Evolutionary conservation across 2,797 vertebrate species (phyloP), one percentile per base, ranked within the genome.

Genomic region (Crocidura indochinensis): DNA sequence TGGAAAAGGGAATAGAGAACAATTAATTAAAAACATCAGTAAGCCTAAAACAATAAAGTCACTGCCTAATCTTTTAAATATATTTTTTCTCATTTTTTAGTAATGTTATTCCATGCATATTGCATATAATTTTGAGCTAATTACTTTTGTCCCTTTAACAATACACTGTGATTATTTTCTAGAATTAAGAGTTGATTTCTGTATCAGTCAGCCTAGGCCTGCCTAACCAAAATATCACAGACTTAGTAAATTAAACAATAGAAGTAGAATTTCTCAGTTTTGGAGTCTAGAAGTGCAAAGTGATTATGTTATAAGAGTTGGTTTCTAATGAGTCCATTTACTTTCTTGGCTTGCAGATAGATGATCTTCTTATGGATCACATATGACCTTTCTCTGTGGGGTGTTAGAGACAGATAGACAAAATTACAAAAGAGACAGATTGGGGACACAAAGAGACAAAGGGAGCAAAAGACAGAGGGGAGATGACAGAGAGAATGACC

Each of bases 11-110:
- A 71, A 87, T 67, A 47, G 24, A 87, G 49, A 15, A 62, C 49
- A 62, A 87, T 44, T 53, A 12, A 53, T 53, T 53, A 67, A 87
- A 87, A 76, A 62, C 17, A 69, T 6, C 8, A 92, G 14, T 56
- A 53, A 67, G 78, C 71, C 24, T 26, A 85, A 44, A 3, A 15
- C 15, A 64, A 72, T 12, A 77, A 22, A 90, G 60, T 2, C 8
- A 31, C 8, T 78, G 0, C 81, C 91, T 62, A 89, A 67, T 4
- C 29, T 73, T 91, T 82, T 80, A 3, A 69, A 69, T 71, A 81
- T 74, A 71, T 78, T 67, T 2, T 87, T 3, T 69, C 8, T 69
- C 6, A 14, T 84, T 85, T 85, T 79, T 27, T 38, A 76, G 75
- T 78, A 64, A 7, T 29, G 4, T 90, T 78, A 31, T 47, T 85